A percentile compares a stretch with the other conserved stretches of the same genome.
Evolutionary conservation across 2,888 invertebrate genomes (phyloP).

Genomic region (Isotomurus palustris): DNA sequence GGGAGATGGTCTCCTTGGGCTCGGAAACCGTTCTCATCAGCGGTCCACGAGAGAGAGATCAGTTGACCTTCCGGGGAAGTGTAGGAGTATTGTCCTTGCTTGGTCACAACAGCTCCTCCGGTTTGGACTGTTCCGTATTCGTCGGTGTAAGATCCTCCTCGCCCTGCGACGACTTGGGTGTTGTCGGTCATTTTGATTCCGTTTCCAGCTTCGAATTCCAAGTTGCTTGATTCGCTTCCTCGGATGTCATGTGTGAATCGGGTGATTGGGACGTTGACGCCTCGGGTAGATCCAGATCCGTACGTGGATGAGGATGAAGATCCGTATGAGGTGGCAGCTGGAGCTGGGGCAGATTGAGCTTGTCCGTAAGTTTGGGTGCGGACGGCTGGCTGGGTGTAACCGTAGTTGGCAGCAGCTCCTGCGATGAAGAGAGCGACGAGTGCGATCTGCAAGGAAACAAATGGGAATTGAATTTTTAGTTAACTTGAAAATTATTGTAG

Average conservation of each 20-base stretch:
- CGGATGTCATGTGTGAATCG: slow-evolving; percentile 23
- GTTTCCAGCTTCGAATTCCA: slow-evolving; percentile 23
- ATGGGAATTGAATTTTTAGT: not conserved
- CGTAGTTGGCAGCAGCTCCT: slow-evolving; percentile 22
- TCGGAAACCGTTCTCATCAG: slow-evolving; percentile 29
- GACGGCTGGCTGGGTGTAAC: not conserved
- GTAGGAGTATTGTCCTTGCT: slow-evolving; percentile 26
- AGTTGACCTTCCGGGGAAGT: slow-evolving; percentile 30
- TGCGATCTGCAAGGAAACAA: slow-evolving; percentile 12
- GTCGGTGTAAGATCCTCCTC: slow-evolving; percentile 14
- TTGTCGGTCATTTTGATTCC: slow-evolving; percentile 23
- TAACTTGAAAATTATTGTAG: slow-evolving; percentile 3
- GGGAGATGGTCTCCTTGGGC: slow-evolving; percentile 22
- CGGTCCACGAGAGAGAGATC: slow-evolving; percentile 21
- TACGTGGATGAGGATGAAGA: not conserved
- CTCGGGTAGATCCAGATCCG: slow-evolving; percentile 1
- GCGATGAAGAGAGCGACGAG: slow-evolving; percentile 19
- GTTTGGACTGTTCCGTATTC: slow-evolving; percentile 20
- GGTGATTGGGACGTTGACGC: slow-evolving; percentile 19
- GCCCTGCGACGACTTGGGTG: slow-evolving; percentile 18
- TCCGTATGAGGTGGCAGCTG: not conserved
- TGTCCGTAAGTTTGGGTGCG: not conserved
- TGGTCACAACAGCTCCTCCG: slow-evolving; percentile 12
- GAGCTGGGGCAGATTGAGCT: not conserved
- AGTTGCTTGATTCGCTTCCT: slow-evolving; percentile 4